These are phyloP conservation scores for Helicorthomorpha holstii DNA, from an alignment of 1,140 invertebrate species.

Conservation along the genomic window DNA sequence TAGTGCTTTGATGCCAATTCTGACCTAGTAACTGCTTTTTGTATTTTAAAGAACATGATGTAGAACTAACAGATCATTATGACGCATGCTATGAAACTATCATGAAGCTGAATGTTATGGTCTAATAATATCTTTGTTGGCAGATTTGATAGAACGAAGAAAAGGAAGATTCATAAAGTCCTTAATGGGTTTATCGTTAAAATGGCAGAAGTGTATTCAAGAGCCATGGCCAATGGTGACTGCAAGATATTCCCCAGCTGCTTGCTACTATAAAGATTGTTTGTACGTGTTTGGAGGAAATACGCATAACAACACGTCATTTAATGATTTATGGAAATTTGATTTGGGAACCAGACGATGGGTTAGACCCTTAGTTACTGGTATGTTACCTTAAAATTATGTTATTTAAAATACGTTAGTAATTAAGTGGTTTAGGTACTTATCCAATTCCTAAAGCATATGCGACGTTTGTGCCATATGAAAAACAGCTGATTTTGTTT, in stretches of 20 bases:
- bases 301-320: conserved; percentile 82
- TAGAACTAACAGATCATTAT: too few species aligned
- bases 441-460: conserved; percentile 94
- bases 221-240: conserved; percentile 50
- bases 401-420: not conserved
- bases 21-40: too few species aligned
- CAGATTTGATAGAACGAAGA: conserved; percentile 54
- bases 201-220: conserved; percentile 41
- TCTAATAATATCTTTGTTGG: too few species aligned
- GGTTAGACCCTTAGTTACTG: conserved; percentile 32
- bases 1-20: too few species aligned
- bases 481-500: conserved; percentile 70
- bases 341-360: conserved; percentile 70
- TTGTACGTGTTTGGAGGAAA: conserved; percentile 95
- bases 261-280: conserved; percentile 57
- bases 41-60: too few species aligned
- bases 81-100: too few species aligned
- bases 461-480: conserved; percentile 71
- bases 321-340: conserved; percentile 91
- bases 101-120: too few species aligned
- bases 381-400: conserved; percentile 15
- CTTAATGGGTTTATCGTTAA: conserved; percentile 43
- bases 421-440: conserved; percentile 40
- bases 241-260: conserved; percentile 79
- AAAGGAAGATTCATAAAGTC: conserved; percentile 46